A percentile compares a stretch with the other conserved stretches of the same genome.
These are phyloP conservation scores for Meteorus sp. DNA, from an alignment of 1,140 invertebrate genomes.

Conservation along the genomic window DNA sequence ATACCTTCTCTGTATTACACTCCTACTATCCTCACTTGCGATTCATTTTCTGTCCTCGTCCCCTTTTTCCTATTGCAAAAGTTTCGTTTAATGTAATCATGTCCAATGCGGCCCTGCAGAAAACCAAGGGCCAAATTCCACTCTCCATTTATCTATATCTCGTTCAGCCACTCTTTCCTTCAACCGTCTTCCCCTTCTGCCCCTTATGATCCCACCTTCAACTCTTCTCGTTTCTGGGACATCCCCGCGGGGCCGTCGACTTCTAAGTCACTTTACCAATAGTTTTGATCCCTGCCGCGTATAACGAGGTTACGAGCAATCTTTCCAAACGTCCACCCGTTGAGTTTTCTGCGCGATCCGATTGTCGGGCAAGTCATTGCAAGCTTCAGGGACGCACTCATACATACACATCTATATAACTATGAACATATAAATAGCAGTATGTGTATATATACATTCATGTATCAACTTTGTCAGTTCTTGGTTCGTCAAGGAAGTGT, in stretches of 20 bases:
- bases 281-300: slow-evolving; percentile 29
- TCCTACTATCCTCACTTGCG: background rate
- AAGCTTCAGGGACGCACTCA: slow-evolving; percentile 1
- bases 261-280: slow-evolving; percentile 31
- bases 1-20: no score
- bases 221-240: no score
- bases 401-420: no score
- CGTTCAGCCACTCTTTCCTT: no score
- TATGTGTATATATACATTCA: no score
- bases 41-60: background rate
- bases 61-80: slow-evolving; percentile 9
- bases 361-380: background rate
- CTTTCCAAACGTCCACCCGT: slow-evolving; percentile 29
- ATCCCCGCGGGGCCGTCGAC: slow-evolving; percentile 17
- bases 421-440: no score
- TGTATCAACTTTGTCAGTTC: background rate
- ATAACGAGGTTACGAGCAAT: slow-evolving; percentile 32
- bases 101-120: slow-evolving; percentile 11
- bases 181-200: no score
- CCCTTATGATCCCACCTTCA: no score
- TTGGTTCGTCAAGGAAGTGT: slow-evolving; percentile 8
- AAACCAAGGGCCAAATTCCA: no score
- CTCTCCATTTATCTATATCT: no score
- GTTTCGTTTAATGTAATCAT: slow-evolving; percentile 29
- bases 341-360: slow-evolving; percentile 9